These are phyloP conservation scores for Damaliscus lunatus DNA, from an alignment of 2,113 vertebrate genomes.

Conservation along the genomic window DNA sequence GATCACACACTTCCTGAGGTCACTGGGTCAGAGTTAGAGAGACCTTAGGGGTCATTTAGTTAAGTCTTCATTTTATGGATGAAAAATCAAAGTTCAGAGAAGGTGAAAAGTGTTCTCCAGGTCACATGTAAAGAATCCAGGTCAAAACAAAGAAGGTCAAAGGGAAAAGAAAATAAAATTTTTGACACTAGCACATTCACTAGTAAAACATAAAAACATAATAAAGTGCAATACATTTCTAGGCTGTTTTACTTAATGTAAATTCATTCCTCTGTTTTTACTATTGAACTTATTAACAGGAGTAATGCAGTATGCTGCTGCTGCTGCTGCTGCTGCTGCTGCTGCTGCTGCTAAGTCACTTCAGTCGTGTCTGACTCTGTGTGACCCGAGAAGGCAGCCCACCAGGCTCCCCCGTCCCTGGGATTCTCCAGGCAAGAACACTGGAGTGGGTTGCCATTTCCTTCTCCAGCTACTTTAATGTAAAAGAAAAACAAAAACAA, in stretches of 20 bases:
- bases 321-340: no score
- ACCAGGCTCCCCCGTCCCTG: no score
- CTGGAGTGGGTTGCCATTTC: no score
- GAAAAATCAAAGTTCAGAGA: background rate
- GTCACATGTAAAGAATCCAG: background rate
- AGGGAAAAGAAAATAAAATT: background rate
- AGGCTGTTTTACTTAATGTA: background rate
- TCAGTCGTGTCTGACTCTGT: no score
- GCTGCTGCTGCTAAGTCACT: no score
- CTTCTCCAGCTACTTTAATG: background rate
- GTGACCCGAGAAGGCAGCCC: no score
- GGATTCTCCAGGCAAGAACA: no score
- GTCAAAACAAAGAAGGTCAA: background rate
- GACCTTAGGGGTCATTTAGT: no score
- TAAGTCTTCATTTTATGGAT: background rate
- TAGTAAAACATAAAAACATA: background rate
- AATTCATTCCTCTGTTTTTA: background rate
- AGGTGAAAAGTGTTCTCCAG: background rate
- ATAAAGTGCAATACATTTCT: background rate
- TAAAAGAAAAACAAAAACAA: background rate
- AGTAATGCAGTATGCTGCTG: no score
- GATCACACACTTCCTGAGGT: background rate
- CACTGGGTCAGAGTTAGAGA: background rate
- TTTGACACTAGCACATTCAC: background rate
- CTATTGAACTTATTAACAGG: background rate